Evolutionary conservation across 2,888 invertebrate species (phyloP), one percentile per base, ranked within the genome.

Genomic region (Andrena praecox): DNA sequence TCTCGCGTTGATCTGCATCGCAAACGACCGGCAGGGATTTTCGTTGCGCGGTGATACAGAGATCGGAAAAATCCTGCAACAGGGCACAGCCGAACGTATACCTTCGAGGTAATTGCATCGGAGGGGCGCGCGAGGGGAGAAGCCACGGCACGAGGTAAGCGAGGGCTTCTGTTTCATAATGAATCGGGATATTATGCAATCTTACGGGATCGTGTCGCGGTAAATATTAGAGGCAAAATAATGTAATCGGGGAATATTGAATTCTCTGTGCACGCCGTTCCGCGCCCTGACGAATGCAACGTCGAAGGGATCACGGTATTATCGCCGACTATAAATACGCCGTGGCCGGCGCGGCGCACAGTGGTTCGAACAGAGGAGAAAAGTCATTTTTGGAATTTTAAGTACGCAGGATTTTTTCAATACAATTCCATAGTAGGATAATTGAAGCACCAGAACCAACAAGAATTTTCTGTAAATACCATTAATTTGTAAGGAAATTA

Each of bases 181-280:
- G 75, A 84, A 82, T 70, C 64, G 75, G 20, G 48, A 62, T 59
- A 73, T 80, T 83, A 64, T 69, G 80, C 78, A 56, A 85, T 82
- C 52, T 59, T 69, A 60, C 52, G 78, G 59, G 35, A 52, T 63
- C 56, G 35, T 20, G 50, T 62, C 54, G 27, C 42, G 56, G 66
- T 85, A 82, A 85, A 86, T 85, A 82, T 74, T 80, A 72, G 48
- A 52, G 67, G 63, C 12, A 20, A 24, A 60, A 71, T 68, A 76
- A 80, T 82, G 82, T 59, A 78, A 87, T 84, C 76, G 63, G 59
- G 59, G 60, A 78, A 80, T 70, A 82, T 84, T 71, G 85, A 69
- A 69, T 69, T 59, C 20, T 33, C 50, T 2, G 50, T 42, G 20
- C 20, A 54, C 20, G 56, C 42, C 64, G 60, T 72, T 31, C 63